Evolutionary conservation across 53 echinoderm and acorn worm species (phyloP), one percentile per base, ranked within the genome.

Genomic region (Actinopyga echinites): DNA sequence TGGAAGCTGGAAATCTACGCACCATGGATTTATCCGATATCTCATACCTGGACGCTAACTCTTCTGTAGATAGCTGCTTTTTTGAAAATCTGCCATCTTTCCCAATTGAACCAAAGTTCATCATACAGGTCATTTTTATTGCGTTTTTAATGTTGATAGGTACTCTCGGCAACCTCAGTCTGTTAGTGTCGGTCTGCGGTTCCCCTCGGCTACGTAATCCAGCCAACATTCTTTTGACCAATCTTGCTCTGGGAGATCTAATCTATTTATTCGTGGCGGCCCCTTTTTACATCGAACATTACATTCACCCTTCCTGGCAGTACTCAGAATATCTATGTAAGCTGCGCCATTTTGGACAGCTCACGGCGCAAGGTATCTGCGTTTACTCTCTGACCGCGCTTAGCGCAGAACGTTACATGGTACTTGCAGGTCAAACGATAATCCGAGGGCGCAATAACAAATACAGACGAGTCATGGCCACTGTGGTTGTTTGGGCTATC

Each of bases 151-250:
- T 88, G 75, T 56, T 93, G 21, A 30, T 93, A 12, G 93, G 91
- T 33, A 71, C 90, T 29, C 58, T 93, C 2, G 93, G 93, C 4
- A 93, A 93, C 82, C 60, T 88, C 33, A 85, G 83, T 20, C 81
- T 93, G 25, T 78, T 93, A 80, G 64, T 90, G 24, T 83, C 90
- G 30, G 90, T 93, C 9, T 53, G 90, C 5, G 78, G 88, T 33
- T 90, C 85, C 30, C 90, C 88, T 3, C 87, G 90, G 17, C 44
- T 93, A 12, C 93, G 95, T 5, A 95, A 80, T 23, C 75, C 92
- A 12, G 91, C 95, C 30, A 95, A 95, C 45, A 89, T 95, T n/a
- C 88, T 95, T 31, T 83, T 95, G 8, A 90, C 92, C 9, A 92
- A 95, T 66, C 86, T 95, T 0, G 92, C 95, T 4, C 26, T 87